Conservation (phyloP, 2,797 vertebrate genomes). For the Apogon talboti region DNA sequence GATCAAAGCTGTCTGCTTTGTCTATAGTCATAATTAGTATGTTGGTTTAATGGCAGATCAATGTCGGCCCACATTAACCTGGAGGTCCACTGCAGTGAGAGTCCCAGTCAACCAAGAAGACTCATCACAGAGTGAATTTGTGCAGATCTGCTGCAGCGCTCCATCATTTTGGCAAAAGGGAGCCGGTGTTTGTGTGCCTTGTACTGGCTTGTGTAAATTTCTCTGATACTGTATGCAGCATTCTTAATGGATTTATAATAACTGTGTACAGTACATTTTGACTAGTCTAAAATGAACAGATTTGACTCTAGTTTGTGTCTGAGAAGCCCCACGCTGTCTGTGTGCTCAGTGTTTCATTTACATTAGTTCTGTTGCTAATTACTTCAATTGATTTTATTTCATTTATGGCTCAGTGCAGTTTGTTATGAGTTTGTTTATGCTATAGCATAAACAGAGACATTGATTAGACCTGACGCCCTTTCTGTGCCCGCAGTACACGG, state of each 20-base stretch:
- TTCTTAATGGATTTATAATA: neutral
- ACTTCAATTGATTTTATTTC: constrained; percentile 70
- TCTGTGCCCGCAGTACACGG: constrained; percentile 95
- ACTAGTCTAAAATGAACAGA: constrained; percentile 14
- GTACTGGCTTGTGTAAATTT: neutral
- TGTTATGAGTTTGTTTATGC: constrained; percentile 59
- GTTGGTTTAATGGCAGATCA: constrained; percentile 34
- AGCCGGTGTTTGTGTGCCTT: neutral
- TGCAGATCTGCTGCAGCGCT: constrained; percentile 42
- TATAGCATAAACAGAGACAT: constrained; percentile 45
- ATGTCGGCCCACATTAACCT: constrained; percentile 48
- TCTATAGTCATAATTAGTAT: constrained; percentile 36
- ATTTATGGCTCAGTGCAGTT: constrained; percentile 56
- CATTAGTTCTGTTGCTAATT: constrained; percentile 66
- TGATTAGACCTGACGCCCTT: constrained; percentile 78
- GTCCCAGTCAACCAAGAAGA: constrained; percentile 34
- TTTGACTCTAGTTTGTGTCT: constrained; percentile 33
- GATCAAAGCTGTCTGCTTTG: constrained; percentile 36
- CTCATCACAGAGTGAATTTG: constrained; percentile 23
- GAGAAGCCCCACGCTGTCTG: constrained; percentile 53
- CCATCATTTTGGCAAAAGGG: neutral
- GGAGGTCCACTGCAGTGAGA: constrained; percentile 31
- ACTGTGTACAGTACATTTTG: constrained; percentile 3
- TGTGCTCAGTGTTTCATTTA: constrained; percentile 73
- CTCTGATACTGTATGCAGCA: constrained; percentile 1